Conservation (phyloP, 2,113 vertebrate species). For the Nyctibius bracteatus region DNA sequence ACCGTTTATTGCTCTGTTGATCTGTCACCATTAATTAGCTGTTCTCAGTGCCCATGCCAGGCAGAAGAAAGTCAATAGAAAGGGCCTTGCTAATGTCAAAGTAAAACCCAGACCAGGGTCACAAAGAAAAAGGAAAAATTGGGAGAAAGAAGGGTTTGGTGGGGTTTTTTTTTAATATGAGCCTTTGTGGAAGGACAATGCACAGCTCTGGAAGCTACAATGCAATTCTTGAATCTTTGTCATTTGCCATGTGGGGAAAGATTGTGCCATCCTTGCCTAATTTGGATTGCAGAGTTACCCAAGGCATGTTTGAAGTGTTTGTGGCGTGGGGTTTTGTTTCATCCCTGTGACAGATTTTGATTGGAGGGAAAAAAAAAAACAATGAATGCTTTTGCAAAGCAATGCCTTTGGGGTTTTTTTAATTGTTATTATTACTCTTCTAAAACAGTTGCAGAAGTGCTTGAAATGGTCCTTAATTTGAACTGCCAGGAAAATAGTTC, state of each 20-base stretch:
- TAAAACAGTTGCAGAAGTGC: slow-evolving; percentile 16
- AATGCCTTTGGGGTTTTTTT: not conserved
- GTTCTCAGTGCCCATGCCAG: not conserved
- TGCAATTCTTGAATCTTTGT: not conserved
- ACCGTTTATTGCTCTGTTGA: not conserved
- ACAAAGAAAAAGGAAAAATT: not conserved
- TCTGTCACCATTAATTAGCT: not conserved
- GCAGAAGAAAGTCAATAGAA: not conserved
- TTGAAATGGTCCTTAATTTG: slow-evolving; percentile 24
- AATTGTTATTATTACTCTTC: slow-evolving; percentile 1
- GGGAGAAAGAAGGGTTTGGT: not conserved
- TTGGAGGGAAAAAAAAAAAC: not conserved
- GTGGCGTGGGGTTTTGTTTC: not conserved
- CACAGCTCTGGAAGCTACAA: not conserved
- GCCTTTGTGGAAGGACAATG: not conserved
- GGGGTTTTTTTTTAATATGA: not conserved
- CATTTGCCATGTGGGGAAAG: not conserved
- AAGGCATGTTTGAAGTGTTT: not conserved
- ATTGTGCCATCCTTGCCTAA: not conserved
- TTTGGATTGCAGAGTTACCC: not conserved
- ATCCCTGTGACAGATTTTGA: not conserved
- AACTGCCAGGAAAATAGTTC: slow-evolving; percentile 20
- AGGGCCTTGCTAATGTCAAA: not conserved
- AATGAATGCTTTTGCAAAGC: not conserved
- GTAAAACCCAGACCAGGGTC: not conserved